These are phyloP conservation scores for Alouatta palliata DNA, from an alignment of 2,113 vertebrate genomes.

Conservation along the genomic window DNA sequence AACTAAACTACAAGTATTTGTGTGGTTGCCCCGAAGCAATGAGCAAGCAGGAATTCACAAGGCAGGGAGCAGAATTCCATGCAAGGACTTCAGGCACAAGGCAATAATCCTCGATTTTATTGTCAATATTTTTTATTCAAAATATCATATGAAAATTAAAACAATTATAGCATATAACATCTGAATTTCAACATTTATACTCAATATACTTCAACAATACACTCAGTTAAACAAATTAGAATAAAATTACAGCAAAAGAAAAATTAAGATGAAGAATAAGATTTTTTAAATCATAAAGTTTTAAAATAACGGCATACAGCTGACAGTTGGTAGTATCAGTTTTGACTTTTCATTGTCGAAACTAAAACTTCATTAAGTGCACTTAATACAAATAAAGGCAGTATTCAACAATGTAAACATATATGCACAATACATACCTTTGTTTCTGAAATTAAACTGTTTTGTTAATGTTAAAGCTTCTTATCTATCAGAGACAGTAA, in stretches of 20 bases:
- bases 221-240: not conserved
- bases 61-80: not conserved
- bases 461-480: not conserved
- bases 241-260: slow-evolving; percentile 15
- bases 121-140: slow-evolving; percentile 8
- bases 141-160: slow-evolving; percentile 24
- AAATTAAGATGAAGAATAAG: not conserved
- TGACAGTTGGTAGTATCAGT: not conserved
- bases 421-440: not conserved
- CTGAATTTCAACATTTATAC: not conserved
- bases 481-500: not conserved
- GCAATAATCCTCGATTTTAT: not conserved
- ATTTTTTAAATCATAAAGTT: not conserved
- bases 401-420: not conserved
- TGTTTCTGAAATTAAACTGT: not conserved
- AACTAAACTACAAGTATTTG: not conserved
- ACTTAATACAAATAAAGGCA: not conserved
- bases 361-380: not conserved
- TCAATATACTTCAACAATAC: not conserved
- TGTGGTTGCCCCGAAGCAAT: not conserved
- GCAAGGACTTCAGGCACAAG: not conserved
- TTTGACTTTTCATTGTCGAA: not conserved
- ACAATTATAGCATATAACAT: not conserved
- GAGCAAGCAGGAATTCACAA: not conserved
- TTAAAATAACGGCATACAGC: not conserved